A percentile compares a stretch with the other conserved stretches of the same genome.
phyloP scores from a whole-genome alignment of 92 coral and sea anemone species.

The Siderastrea siderea region DNA sequence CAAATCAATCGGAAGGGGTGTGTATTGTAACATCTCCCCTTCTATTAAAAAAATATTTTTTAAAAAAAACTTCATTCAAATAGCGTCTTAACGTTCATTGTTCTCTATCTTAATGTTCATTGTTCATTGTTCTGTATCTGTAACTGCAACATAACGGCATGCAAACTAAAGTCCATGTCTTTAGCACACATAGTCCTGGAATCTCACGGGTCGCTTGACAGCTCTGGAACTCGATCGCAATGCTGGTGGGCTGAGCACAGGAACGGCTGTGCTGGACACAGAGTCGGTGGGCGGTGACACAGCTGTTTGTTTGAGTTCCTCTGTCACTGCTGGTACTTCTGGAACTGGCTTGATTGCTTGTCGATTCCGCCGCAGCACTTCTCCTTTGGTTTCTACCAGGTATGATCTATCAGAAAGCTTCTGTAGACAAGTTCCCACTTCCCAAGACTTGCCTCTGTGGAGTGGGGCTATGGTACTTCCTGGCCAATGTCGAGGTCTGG shows the following conservation, averaged over 20 bases:
- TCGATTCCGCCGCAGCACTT: conserved; percentile 51
- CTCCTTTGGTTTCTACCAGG: conserved; percentile 43
- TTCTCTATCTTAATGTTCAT: no score
- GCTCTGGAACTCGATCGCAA: background rate
- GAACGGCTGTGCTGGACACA: background rate
- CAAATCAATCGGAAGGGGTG: no score
- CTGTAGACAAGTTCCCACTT: conserved; percentile 46
- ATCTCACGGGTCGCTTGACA: background rate
- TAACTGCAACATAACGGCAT: no score
- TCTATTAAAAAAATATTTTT: no score
- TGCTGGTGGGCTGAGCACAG: conserved; percentile 1
- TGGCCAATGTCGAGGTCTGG: conserved; percentile 71
- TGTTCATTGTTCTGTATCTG: no score
- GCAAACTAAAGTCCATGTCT: background rate
- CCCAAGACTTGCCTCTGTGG: conserved; percentile 47
- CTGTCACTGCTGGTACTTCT: background rate
- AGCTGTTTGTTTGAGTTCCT: background rate
- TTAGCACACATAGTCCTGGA: conserved; percentile 20
- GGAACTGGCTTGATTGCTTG: conserved; percentile 34
- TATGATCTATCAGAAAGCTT: conserved; percentile 58
- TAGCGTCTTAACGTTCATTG: no score
- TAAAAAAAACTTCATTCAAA: no score
- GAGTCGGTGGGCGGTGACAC: background rate
- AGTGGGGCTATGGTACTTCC: conserved; percentile 55
- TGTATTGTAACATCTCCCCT: no score